These are phyloP conservation scores for Speoplatyrhinus poulsoni DNA, from an alignment of 2,113 vertebrate genomes.

Conservation along the genomic window DNA sequence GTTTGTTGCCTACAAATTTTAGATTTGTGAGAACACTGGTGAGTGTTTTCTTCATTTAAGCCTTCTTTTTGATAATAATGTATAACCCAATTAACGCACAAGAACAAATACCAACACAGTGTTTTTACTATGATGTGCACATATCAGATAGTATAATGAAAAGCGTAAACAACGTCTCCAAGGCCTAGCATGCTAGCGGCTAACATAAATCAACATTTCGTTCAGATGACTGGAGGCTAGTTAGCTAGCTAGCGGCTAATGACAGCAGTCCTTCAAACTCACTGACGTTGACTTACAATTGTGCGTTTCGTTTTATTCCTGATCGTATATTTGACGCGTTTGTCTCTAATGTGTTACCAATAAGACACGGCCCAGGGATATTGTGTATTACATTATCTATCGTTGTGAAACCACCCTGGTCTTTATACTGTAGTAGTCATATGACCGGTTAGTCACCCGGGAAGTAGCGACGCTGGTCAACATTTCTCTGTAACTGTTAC, in stretches of 20 bases:
- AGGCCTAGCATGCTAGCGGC: constrained; percentile 44
- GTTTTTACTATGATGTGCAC: rapidly evolving
- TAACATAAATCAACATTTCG: constrained; percentile 36
- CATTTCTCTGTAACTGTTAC: neutral
- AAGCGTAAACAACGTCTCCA: neutral
- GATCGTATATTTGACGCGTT: neutral
- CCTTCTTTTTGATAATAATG: no score
- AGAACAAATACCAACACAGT: rapidly evolving
- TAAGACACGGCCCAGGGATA: no score
- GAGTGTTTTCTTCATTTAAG: constrained; percentile 42
- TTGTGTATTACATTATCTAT: neutral
- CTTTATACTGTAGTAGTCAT: constrained; percentile 21
- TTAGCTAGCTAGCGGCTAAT: constrained; percentile 28
- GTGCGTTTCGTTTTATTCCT: neutral
- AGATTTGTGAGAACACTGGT: constrained; percentile 45
- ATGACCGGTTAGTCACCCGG: neutral
- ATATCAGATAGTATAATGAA: neutral
- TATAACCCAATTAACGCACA: neutral
- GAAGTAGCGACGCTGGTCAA: neutral
- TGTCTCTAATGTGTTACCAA: no score
- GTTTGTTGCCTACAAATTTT: constrained; percentile 35
- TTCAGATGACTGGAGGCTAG: neutral
- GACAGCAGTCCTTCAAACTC: constrained; percentile 29
- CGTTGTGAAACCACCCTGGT: neutral
- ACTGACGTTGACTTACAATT: neutral